A percentile compares a stretch with the other conserved stretches of the same genome.
Evolutionary conservation across 2,888 invertebrate genomes (phyloP).

Genomic region (Polydrusus pterygomalis): DNA sequence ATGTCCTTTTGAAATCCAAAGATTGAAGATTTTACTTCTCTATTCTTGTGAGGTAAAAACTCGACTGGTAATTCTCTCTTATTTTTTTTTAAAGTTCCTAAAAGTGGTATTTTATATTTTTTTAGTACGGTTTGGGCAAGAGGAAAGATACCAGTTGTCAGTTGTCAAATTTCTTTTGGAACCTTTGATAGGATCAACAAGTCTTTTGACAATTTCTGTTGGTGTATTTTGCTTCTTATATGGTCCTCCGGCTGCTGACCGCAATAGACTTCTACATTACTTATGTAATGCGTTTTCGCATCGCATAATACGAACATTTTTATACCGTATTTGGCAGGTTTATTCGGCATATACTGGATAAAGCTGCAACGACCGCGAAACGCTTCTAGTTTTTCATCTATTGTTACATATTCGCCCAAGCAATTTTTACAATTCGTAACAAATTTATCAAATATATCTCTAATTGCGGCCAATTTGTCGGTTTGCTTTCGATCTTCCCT

Average conservation of each 20-base stretch:
- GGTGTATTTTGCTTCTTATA: no score
- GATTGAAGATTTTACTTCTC: slow-evolving; percentile 21
- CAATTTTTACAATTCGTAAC: not conserved
- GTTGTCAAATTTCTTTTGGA: slow-evolving; percentile 57
- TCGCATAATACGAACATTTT: no score
- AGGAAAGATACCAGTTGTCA: slow-evolving; percentile 43
- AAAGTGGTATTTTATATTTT: slow-evolving; percentile 7
- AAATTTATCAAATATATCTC: no score
- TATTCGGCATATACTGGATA: slow-evolving; percentile 63
- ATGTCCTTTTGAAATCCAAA: slow-evolving; percentile 27
- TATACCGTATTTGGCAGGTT: no score
- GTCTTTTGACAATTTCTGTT: slow-evolving; percentile 8
- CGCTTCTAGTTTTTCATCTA: slow-evolving; percentile 62
- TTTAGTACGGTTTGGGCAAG: not conserved
- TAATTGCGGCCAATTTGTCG: no score
- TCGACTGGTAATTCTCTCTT: slow-evolving; percentile 7
- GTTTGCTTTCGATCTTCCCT: no score
- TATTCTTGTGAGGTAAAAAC: slow-evolving; percentile 41
- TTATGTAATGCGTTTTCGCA: slow-evolving; percentile 58
- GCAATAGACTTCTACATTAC: slow-evolving; percentile 59
- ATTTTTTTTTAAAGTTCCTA: slow-evolving; percentile 24
- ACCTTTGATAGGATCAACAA: slow-evolving; percentile 16
- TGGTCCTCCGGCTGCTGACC: slow-evolving; percentile 57
- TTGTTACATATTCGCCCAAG: slow-evolving; percentile 56
- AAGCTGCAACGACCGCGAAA: slow-evolving; percentile 61